Evolutionary conservation across 2,113 vertebrate species (phyloP).

Genomic region (Crotalus horridus): DNA sequence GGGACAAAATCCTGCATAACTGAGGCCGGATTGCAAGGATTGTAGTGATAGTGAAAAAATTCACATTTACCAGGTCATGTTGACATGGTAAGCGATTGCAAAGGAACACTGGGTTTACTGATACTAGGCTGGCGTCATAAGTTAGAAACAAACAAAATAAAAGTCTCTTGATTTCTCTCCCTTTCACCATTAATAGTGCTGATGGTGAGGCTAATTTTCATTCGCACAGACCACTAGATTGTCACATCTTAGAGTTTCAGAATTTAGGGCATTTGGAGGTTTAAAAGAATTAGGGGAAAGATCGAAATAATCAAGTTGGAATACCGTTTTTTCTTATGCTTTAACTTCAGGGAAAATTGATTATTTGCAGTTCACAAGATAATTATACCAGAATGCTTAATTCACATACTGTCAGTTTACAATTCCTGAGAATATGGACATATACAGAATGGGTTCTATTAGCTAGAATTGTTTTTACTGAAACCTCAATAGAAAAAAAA

Average conservation of each 20-base stretch:
- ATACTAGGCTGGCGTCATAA: constrained; percentile 73
- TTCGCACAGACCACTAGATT: constrained; percentile 40
- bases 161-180: constrained; percentile 49
- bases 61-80: constrained; percentile 73
- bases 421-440: background rate
- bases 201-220: constrained; percentile 14
- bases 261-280: constrained; percentile 53
- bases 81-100: constrained; percentile 75
- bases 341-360: constrained; percentile 20
- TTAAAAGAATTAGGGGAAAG: constrained; percentile 45
- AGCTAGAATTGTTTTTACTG: background rate
- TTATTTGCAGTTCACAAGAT: background rate
- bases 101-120: constrained; percentile 74
- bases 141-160: constrained; percentile 62
- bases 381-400: constrained; percentile 25
- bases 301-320: constrained; percentile 4
- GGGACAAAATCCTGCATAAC: constrained; percentile 73
- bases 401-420: constrained; percentile 15
- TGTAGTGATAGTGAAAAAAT: constrained; percentile 74
- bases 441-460: background rate
- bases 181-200: constrained; percentile 30
- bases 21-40: constrained; percentile 70
- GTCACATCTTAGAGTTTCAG: constrained; percentile 55
- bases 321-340: constrained; percentile 29
- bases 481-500: background rate